Percentiles rank a stretch among this genome's conserved stretches.
phyloP scores from a whole-genome alignment of 2,888 invertebrate genomes.

The Drosophila meridionalis region DNA sequence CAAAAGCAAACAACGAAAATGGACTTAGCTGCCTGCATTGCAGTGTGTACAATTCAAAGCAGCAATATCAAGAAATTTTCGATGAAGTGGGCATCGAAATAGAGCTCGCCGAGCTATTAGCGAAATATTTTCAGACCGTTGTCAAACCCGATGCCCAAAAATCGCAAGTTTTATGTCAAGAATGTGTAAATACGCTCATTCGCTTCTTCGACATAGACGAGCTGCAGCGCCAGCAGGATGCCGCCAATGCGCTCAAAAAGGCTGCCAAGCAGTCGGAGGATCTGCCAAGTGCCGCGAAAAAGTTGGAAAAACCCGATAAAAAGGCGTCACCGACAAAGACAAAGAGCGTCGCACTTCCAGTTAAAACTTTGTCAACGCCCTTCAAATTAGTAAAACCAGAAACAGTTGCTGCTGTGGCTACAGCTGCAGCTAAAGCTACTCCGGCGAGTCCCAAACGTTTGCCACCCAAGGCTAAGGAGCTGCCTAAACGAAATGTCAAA shows the following conservation, averaged over 20 bases:
- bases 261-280: not conserved
- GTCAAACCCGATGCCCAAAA: conserved; percentile 43
- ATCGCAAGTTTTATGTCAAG: conserved; percentile 70
- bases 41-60: conserved; percentile 54
- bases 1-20: conserved; percentile 34
- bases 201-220: conserved; percentile 79
- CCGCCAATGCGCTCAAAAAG: conserved; percentile 17
- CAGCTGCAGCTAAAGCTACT: not conserved
- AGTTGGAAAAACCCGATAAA: not conserved
- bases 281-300: not conserved
- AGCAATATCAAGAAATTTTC: conserved; percentile 77
- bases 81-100: conserved; percentile 82
- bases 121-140: conserved; percentile 68
- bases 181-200: conserved; percentile 78
- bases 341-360: not conserved
- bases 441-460: conserved; percentile 11
- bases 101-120: conserved; percentile 70
- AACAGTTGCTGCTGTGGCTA: not conserved
- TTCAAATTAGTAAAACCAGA: not conserved
- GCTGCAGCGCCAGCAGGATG: conserved; percentile 54
- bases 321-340: conserved; percentile 6
- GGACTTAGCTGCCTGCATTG: conserved; percentile 74
- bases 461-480: not conserved
- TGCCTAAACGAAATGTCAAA: not conserved
- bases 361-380: not conserved